Percentiles rank a stretch among this genome's conserved stretches.
Conservation (phyloP, 2,888 invertebrate species). For the Allygus modestus region DNA sequence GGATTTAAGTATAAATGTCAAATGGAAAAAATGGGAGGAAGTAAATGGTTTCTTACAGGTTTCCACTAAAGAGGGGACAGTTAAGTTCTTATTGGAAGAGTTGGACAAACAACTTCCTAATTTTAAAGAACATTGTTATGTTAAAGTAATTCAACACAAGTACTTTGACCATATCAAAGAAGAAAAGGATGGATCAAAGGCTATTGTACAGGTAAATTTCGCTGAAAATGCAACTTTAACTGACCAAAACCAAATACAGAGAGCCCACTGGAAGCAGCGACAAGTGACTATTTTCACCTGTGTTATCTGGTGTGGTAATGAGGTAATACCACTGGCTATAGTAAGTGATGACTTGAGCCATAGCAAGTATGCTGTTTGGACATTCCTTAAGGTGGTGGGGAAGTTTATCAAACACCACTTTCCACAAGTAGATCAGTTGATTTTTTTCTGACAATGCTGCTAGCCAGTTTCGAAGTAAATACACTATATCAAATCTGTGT, state of each 20-base stretch:
- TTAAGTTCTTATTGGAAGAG: neutral
- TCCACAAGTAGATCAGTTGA: neutral
- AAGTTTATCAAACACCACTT: neutral
- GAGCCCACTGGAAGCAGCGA: slow-evolving; percentile 18
- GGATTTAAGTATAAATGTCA: neutral
- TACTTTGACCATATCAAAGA: neutral
- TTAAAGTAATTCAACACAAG: neutral
- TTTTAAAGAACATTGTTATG: slow-evolving; percentile 8
- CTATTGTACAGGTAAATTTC: neutral
- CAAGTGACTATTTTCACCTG: slow-evolving; percentile 25
- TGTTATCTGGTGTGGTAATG: neutral
- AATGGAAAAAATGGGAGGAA: slow-evolving; percentile 20
- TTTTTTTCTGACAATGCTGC: slow-evolving; percentile 19
- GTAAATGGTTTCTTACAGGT: slow-evolving; percentile 4
- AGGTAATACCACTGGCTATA: neutral
- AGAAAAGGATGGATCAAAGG: neutral
- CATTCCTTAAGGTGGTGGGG: neutral
- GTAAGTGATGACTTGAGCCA: slow-evolving; percentile 15
- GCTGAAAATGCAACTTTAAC: slow-evolving; percentile 12
- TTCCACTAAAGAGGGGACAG: neutral
- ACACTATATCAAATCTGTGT: slow-evolving; percentile 3
- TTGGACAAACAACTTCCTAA: neutral
- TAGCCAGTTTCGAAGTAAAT: slow-evolving; percentile 4
- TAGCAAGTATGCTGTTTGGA: slow-evolving; percentile 1
- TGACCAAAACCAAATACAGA: slow-evolving; percentile 10